These are phyloP conservation scores for Zygaena filipendulae DNA, from an alignment of 2,888 invertebrate genomes.

Conservation along the genomic window DNA sequence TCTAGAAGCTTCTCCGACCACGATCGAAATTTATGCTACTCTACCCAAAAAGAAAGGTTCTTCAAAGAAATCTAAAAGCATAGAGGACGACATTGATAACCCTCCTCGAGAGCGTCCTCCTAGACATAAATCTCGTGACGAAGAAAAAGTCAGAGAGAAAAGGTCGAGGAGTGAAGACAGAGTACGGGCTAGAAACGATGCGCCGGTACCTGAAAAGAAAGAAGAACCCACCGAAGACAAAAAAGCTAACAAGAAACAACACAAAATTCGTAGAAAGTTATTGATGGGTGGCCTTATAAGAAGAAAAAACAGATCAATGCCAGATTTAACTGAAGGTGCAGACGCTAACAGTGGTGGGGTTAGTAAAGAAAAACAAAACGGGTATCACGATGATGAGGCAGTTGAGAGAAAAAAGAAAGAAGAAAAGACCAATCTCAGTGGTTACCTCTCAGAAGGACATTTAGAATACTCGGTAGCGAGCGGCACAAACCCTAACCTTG, in stretches of 20 bases:
- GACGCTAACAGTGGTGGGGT: constrained; percentile 55
- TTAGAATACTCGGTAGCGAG: constrained; percentile 77
- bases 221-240: constrained; percentile 74
- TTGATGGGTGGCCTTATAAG: constrained; percentile 91
- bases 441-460: constrained; percentile 89
- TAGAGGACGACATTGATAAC: constrained; percentile 80
- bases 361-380: constrained; percentile 33
- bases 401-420: constrained; percentile 74
- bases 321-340: constrained; percentile 86
- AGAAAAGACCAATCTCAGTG: constrained; percentile 73
- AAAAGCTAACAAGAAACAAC: constrained; percentile 87
- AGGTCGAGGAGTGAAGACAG: constrained; percentile 87
- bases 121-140: constrained; percentile 76
- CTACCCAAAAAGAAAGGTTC: constrained; percentile 87
- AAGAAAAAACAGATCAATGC: constrained; percentile 91
- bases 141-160: constrained; percentile 78
- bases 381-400: constrained; percentile 72
- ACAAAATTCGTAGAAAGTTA: constrained; percentile 87
- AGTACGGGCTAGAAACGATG: constrained; percentile 80
- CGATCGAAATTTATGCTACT: constrained; percentile 92
- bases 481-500: constrained; percentile 82
- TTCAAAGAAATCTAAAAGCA: constrained; percentile 73
- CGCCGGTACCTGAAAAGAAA: constrained; percentile 74
- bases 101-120: constrained; percentile 78
- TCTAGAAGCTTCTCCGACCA: constrained; percentile 80